A percentile compares a stretch with the other conserved stretches of the same genome.
phyloP scores from a whole-genome alignment of 2,797 vertebrate genomes.

The Selene dorsalis region DNA sequence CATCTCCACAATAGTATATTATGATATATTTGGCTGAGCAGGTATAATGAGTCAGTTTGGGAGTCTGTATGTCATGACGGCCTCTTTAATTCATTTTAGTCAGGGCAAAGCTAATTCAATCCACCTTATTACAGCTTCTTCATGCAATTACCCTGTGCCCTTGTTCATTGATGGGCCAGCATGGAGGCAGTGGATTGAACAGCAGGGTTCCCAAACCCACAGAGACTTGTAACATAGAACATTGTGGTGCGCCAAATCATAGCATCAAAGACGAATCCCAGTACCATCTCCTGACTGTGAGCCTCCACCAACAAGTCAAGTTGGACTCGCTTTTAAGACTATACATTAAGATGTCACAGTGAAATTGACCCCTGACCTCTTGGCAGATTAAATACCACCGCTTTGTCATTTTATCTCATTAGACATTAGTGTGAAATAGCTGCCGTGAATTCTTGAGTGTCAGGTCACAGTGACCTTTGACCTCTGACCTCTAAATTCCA shows the following conservation, averaged over 20 bases:
- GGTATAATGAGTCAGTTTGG: slow-evolving; percentile 67
- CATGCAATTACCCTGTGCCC: slow-evolving; percentile 79
- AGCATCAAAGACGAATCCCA: slow-evolving; percentile 48
- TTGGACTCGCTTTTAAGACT: not conserved
- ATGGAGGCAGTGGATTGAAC: slow-evolving; percentile 48
- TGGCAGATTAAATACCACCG: not conserved
- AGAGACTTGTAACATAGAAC: slow-evolving; percentile 49
- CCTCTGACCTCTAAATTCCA: not conserved
- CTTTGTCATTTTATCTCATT: not conserved
- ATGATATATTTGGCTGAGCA: slow-evolving; percentile 60
- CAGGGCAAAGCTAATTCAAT: slow-evolving; percentile 81
- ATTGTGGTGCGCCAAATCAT: slow-evolving; percentile 42
- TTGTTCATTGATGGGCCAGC: slow-evolving; percentile 55
- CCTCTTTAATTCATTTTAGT: slow-evolving; percentile 79
- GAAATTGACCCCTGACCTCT: not conserved
- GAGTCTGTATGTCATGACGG: slow-evolving; percentile 66
- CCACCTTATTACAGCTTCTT: slow-evolving; percentile 77
- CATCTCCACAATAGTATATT: slow-evolving; percentile 33
- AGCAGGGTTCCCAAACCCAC: slow-evolving; percentile 38
- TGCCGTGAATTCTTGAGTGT: not conserved
- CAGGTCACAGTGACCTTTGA: not conserved
- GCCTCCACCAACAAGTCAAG: not conserved
- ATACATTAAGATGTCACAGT: not conserved
- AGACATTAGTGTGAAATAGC: not conserved
- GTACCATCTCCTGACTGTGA: not conserved